A percentile compares a stretch with the other conserved stretches of the same genome.
phyloP scores from a whole-genome alignment of 2,797 vertebrate species.

The Acropternis orthonyx region DNA sequence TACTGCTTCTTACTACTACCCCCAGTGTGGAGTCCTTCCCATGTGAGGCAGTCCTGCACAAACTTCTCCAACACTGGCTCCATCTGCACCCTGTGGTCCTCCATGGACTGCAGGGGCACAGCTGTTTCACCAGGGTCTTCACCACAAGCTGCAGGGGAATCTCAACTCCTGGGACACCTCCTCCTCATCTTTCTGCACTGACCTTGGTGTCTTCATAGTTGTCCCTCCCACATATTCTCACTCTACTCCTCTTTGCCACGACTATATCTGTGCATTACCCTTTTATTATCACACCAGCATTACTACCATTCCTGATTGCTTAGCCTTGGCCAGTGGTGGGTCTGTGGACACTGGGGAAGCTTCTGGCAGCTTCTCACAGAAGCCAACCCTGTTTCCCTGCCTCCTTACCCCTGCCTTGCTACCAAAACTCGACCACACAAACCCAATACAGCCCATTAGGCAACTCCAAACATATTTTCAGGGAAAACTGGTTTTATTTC shows the following conservation, averaged over 20 bases:
- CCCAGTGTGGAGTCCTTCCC: neutral
- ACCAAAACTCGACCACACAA: neutral
- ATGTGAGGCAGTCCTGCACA: rapidly evolving
- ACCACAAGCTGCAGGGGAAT: neutral
- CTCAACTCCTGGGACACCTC: neutral
- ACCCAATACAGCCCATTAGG: neutral
- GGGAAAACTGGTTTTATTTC: conserved; percentile 9
- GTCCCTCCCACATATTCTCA: neutral
- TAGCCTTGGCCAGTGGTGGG: rapidly evolving
- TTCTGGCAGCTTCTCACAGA: neutral
- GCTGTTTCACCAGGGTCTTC: neutral
- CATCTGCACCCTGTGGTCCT: neutral
- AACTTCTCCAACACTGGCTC: neutral
- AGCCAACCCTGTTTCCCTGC: neutral
- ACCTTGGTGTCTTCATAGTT: neutral
- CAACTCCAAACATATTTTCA: neutral
- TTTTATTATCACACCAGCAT: neutral
- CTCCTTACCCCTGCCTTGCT: neutral
- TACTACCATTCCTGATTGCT: neutral
- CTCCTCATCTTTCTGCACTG: neutral
- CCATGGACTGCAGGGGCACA: neutral
- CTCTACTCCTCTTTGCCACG: neutral
- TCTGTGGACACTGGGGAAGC: neutral
- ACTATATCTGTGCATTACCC: neutral
- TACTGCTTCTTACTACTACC: neutral